These are phyloP conservation scores for Microtus pennsylvanicus DNA, from an alignment of 2,113 vertebrate genomes.

Conservation along the genomic window DNA sequence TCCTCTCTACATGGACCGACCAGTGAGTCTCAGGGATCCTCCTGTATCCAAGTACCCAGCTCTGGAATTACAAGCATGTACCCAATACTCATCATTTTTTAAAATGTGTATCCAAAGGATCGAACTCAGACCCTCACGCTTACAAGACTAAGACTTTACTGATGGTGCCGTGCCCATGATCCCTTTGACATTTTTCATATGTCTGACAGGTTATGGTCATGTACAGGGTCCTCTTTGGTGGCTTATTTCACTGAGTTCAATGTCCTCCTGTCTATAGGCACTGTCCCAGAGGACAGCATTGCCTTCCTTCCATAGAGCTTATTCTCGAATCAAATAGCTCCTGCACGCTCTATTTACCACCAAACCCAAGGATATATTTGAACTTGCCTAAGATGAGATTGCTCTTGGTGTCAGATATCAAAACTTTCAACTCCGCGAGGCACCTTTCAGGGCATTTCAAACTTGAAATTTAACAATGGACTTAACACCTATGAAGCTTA, in stretches of 20 bases:
- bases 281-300: neutral
- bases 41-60: neutral
- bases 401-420: slow-evolving; percentile 54
- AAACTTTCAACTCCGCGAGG: neutral
- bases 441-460: neutral
- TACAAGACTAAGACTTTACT: neutral
- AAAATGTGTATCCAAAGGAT: neutral
- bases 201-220: neutral
- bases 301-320: neutral
- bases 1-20: neutral
- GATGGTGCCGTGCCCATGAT: too few relatives aligned
- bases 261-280: neutral
- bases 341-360: slow-evolving; percentile 14
- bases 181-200: neutral
- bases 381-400: slow-evolving; percentile 55
- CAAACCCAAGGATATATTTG: slow-evolving; percentile 38
- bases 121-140: neutral
- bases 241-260: neutral
- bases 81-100: neutral
- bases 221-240: neutral
- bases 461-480: slow-evolving; percentile 56
- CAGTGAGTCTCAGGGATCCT: neutral
- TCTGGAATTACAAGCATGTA: neutral
- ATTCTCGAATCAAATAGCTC: slow-evolving; percentile 9
- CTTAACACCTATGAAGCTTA: slow-evolving; percentile 35